Conservation (phyloP, 2,797 vertebrate genomes). For the Arremon aurantiirostris region DNA sequence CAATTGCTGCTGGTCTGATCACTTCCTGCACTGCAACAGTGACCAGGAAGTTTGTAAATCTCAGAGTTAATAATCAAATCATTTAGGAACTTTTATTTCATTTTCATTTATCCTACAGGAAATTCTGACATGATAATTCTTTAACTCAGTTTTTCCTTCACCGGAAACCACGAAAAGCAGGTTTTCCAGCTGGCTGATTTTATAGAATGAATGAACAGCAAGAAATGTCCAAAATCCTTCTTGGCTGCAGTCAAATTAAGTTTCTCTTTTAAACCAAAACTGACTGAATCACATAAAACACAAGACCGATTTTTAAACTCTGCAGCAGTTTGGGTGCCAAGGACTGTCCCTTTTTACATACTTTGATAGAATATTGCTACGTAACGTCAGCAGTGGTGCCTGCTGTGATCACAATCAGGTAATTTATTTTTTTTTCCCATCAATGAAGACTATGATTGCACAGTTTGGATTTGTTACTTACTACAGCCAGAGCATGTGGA, state of each 20-base stretch:
- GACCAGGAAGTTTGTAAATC: background rate
- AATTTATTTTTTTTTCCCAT: background rate
- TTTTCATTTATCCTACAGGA: conserved; percentile 47
- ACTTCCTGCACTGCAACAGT: background rate
- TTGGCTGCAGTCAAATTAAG: conserved; percentile 45
- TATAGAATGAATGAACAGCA: conserved; percentile 45
- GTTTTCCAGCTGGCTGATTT: conserved; percentile 45
- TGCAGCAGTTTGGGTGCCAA: conserved; percentile 37
- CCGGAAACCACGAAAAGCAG: conserved; percentile 18
- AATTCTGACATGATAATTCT: conserved; percentile 46
- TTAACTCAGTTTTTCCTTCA: background rate
- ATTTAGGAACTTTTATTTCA: conserved; percentile 13
- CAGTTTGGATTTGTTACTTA: conserved; percentile 49
- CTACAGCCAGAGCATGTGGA: background rate
- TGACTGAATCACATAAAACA: conserved; percentile 46
- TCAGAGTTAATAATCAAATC: background rate
- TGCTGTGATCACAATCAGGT: conserved; percentile 25
- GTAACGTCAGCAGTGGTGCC: background rate
- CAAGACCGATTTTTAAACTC: conserved; percentile 48
- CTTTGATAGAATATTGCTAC: conserved; percentile 43
- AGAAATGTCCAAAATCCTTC: conserved; percentile 58
- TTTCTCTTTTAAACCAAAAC: background rate
- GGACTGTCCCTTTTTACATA: background rate
- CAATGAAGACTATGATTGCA: conserved; percentile 64
- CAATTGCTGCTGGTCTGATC: background rate